phyloP scores from a whole-genome alignment of 2,113 vertebrate species.

The Heterotilapia buettikoferi region DNA sequence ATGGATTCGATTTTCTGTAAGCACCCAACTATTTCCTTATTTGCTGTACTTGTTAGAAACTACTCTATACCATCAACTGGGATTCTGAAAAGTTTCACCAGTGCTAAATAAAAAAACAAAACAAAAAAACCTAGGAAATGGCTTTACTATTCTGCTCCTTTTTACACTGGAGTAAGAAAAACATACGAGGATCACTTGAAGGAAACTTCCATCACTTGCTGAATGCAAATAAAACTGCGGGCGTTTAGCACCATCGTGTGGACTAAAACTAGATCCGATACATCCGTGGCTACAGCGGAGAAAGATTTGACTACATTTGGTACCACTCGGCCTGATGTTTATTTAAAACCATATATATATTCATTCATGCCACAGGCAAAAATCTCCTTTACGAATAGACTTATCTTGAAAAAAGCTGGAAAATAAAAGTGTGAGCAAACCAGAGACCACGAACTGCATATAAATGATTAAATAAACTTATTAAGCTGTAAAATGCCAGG shows the following conservation, averaged over 20 bases:
- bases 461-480: not conserved
- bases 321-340: not conserved
- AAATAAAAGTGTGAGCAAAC: not conserved
- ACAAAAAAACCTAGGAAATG: not conserved
- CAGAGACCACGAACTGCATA: not conserved
- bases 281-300: not conserved
- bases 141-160: not conserved
- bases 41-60: not conserved
- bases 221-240: not conserved
- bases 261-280: not conserved
- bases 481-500: not conserved
- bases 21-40: not conserved
- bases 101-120: not conserved
- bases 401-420: not conserved
- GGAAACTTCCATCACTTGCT: not conserved
- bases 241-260: constrained; percentile 37
- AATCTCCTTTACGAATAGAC: not conserved
- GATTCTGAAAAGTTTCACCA: not conserved
- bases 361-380: not conserved
- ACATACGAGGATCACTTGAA: not conserved
- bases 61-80: not conserved
- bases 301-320: not conserved
- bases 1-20: not conserved
- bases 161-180: not conserved
- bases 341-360: not conserved